Conservation (phyloP, 2,888 invertebrate species). For the Lycia hirtaria region DNA sequence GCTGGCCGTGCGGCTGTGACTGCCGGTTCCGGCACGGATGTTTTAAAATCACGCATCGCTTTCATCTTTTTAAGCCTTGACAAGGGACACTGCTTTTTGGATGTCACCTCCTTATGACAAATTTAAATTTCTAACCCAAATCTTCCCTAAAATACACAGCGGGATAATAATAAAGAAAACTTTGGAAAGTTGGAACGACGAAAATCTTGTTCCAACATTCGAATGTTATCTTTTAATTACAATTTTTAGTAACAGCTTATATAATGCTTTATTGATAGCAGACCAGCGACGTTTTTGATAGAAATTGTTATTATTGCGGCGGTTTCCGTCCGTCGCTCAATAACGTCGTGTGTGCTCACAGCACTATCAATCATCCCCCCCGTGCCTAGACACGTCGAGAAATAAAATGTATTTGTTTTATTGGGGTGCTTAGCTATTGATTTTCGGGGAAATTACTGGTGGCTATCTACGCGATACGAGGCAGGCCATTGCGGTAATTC, state of each 20-base stretch:
- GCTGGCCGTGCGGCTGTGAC: constrained; percentile 40
- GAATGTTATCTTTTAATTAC: constrained; percentile 48
- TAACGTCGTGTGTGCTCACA: constrained; percentile 76
- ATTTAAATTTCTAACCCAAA: constrained; percentile 38
- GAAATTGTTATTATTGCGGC: constrained; percentile 64
- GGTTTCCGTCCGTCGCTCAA: constrained; percentile 65
- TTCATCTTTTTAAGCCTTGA: constrained; percentile 33
- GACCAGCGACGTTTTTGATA: constrained; percentile 47
- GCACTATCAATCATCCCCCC: constrained; percentile 80
- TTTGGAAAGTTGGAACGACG: too few relatives aligned
- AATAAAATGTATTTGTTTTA: constrained; percentile 78
- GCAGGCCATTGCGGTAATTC: constrained; percentile 25
- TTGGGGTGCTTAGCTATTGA: constrained; percentile 71
- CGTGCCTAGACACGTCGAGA: constrained; percentile 69
- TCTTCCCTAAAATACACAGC: constrained; percentile 4
- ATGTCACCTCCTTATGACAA: constrained; percentile 22
- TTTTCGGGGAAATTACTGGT: constrained; percentile 69
- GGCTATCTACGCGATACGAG: constrained; percentile 48
- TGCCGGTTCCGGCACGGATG: constrained; percentile 34
- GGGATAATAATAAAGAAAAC: too few relatives aligned
- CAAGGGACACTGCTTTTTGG: constrained; percentile 21
- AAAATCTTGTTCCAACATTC: constrained; percentile 42
- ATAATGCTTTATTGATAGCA: constrained; percentile 65
- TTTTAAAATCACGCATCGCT: constrained; percentile 63
- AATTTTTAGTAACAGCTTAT: constrained; percentile 49